Evolutionary conservation across 2,797 vertebrate genomes (phyloP), one percentile per base, ranked within the genome.

Genomic region (Prionace glauca): DNA sequence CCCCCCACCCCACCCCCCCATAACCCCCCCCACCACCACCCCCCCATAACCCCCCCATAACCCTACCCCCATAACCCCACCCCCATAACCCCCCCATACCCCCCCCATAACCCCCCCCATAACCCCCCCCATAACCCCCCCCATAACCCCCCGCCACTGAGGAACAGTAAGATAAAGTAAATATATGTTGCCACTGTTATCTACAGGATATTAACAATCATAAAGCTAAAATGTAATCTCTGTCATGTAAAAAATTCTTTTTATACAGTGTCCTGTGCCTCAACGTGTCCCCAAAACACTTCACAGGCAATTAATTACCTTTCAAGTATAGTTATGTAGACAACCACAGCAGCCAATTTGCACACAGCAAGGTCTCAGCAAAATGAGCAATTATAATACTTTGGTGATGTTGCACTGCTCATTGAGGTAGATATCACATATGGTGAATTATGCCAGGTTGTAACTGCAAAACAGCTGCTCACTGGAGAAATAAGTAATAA

Each of bases 331-430:
- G 24, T 69, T 69, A 92, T 69, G 36, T 12, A 41, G 65, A n/a
- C 20, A 67, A 18, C n/a, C 16, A n/a, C 60, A 65, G 18, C 65
- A 41, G n/a, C 65, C 67, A 41, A 69, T 92, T 67, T 92, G n/a
- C 20, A 69, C 90, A 92, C n/a, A 92, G n/a, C 65, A 69, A 92
- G 90, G 36, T 92, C 65, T 36, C 62, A 92, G 36, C 62, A 69
- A 92, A 69, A 90, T 32, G 56, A 90, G 56, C 11, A 90, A 90
- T 65, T 90, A 65, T 29, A 8, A 12, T 62, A 29, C 62, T 16
- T 90, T 92, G n/a, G 8, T 92, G 90, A 69, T 2, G 62, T 9
- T 69, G 90, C 11, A 3, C 22, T 92, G 62, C 62, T 41, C n/a
- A 67, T 92, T 69, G 56, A 62, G 56, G 14, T 65, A 14, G 5